These are phyloP conservation scores for Hyperoodon ampullatus DNA, from an alignment of 2,113 vertebrate species.

Conservation along the genomic window DNA sequence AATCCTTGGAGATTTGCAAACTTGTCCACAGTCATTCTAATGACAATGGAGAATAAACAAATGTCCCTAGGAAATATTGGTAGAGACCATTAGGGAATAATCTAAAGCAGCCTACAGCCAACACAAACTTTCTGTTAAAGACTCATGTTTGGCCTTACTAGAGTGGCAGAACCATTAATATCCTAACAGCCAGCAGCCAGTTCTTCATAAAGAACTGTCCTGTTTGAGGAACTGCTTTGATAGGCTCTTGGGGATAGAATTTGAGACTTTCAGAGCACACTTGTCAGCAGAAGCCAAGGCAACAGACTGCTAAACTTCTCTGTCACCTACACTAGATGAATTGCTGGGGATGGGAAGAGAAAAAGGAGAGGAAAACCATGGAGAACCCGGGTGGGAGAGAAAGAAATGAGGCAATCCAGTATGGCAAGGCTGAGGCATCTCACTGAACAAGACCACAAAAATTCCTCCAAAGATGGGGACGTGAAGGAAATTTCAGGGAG, in stretches of 20 bases:
- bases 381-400: not conserved
- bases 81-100: no score
- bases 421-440: not conserved
- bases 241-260: not conserved
- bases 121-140: not conserved
- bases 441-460: not conserved
- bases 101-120: not conserved
- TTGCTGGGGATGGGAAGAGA: not conserved
- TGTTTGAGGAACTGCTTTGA: not conserved
- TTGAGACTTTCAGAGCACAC: not conserved
- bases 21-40: not conserved
- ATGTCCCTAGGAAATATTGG: not conserved
- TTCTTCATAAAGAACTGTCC: not conserved
- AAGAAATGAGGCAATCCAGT: not conserved
- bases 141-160: not conserved
- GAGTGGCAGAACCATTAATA: not conserved
- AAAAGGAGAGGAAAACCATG: not conserved
- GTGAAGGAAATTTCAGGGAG: not conserved
- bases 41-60: not conserved
- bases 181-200: not conserved
- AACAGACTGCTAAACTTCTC: not conserved
- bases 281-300: not conserved
- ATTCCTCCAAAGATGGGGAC: not conserved
- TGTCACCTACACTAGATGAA: not conserved
- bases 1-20: not conserved